Evolutionary conservation across 2,888 invertebrate species (phyloP), one percentile per base, ranked within the genome.

Genomic region (Cerceris ruficornis): DNA sequence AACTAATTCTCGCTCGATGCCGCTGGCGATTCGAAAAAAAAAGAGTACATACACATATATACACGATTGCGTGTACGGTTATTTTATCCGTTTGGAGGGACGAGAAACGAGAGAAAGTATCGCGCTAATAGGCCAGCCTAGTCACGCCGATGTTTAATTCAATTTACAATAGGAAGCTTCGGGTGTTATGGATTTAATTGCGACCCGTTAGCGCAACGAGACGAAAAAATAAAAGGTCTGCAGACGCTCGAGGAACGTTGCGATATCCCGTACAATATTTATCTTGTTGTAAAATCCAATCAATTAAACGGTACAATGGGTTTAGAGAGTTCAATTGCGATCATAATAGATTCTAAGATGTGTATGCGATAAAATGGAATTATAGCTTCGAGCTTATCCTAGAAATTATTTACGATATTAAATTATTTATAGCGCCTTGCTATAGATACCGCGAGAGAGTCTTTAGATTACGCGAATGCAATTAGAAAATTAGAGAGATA

Each of bases 31-130:
- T 46, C 5, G 11, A 46, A 50, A 50, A 50, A 50, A 50, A 50
- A 50, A 11, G 28, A 46, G 46, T 11, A 46, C 9, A 46, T 4
- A 11, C 46, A 46, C 46, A 11, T 8, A 46, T 46, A 46, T 46
- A 46, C 9, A 50, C n/a, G 50, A 2, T 50, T 50, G 7, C 50
- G 11, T 50, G 50, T 50, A 50, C 9, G n/a, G 9, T 50, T 50
- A 50, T 50, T 50, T 50, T 50, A 50, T n/a, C n/a, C n/a, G 55
- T 17, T 55, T 14, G 9, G 41, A n/a, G n/a, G 43, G 61, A 62
- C 59, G 55, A 57, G 49, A 55, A 62, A 71, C 50, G 54, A 46
- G 72, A 66, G 75, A 75, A 72, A 75, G 71, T 59, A 62, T 52
- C 15, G 7, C 57, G 75, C 43, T 75, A 71, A 75, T 75, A 66